Base-by-base conservation (phyloP, 2,797 vertebrate genomes). In the Periophthalmus magnuspinnatus region DNA sequence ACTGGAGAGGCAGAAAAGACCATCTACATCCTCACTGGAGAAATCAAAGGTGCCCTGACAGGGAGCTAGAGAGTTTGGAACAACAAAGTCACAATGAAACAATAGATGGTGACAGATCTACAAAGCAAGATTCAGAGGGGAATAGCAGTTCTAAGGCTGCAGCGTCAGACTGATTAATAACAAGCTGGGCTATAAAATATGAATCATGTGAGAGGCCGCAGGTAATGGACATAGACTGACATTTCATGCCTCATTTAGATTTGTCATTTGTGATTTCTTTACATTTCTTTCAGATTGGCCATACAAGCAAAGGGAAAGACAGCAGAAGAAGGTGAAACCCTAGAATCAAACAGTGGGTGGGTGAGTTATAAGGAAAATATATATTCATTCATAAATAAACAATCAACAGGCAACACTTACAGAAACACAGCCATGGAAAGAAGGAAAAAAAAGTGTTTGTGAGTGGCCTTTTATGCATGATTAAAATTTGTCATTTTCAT, bases 1-100 rank as follows among this genome's bases (percentile, higher is more conserved):
- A 83, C 77, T 82, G 77, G 79, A 81, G 76, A 77, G 79, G 81
- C 77, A 77, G 74, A 69, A 84, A 83, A 68, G 68, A 62, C 41
- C 41, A 7, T 50, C 75, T 50, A 21, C 7, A 10, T 59, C 57
- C 32, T 34, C 57, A 76, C 79, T 41, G 28, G 74, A 76, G 68
- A 67, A 81, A 78, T 75, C 71, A 72, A 62, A 72, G 47, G 74
- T 47, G 45, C 10, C 14, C 36, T 78, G 16, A 19, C 0, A 61
- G 67, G 22, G 28, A 55, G 65, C 10, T 13, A n/a, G 45, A 65
- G 61, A 17, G 16, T 67, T 28, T 34, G 54, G 59, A 73, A 66
- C 47, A 68, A 64, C 33, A 47, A 76, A 85, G 71, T 71, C 75
- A 65, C 69, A 71, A 60, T 41, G 54, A 52, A 73, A 65, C 67